Conservation (phyloP, 2,888 invertebrate genomes). For the Drosophila siamana region DNA sequence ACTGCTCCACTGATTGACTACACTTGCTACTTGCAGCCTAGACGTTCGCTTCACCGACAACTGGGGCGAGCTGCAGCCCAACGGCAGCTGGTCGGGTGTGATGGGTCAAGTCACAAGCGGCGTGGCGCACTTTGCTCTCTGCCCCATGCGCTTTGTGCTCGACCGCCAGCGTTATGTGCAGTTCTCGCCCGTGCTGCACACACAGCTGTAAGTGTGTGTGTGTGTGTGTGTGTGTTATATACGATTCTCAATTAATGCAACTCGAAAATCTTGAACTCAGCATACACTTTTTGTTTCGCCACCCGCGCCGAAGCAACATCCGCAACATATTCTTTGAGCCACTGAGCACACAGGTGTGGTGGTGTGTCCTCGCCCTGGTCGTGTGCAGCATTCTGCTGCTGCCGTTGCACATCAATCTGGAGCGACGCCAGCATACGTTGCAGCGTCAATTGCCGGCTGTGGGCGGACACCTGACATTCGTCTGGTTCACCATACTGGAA, state of each 20-base stretch:
- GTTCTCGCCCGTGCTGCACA: constrained; percentile 72
- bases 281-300: constrained; percentile 82
- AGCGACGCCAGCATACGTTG: constrained; percentile 42
- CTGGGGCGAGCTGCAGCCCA: constrained; percentile 72
- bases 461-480: constrained; percentile 71
- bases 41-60: constrained; percentile 53
- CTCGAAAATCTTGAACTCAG: constrained; percentile 49
- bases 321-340: constrained; percentile 84
- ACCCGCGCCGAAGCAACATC: constrained; percentile 78
- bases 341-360: constrained; percentile 79
- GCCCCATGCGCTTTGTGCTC: constrained; percentile 74
- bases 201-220: constrained; percentile 72
- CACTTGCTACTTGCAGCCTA: constrained; percentile 55
- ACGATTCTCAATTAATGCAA: not conserved
- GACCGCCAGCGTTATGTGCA: constrained; percentile 61
- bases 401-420: constrained; percentile 69
- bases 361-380: constrained; percentile 72
- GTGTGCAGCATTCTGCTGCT: constrained; percentile 64
- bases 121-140: constrained; percentile 66
- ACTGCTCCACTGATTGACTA: not conserved
- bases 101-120: constrained; percentile 68
- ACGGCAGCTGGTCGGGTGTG: constrained; percentile 79
- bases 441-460: constrained; percentile 6
- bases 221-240: not conserved
- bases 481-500: constrained; percentile 79